Base-by-base conservation (phyloP, 2,888 invertebrate genomes). In the Margaritifera margaritifera region DNA sequence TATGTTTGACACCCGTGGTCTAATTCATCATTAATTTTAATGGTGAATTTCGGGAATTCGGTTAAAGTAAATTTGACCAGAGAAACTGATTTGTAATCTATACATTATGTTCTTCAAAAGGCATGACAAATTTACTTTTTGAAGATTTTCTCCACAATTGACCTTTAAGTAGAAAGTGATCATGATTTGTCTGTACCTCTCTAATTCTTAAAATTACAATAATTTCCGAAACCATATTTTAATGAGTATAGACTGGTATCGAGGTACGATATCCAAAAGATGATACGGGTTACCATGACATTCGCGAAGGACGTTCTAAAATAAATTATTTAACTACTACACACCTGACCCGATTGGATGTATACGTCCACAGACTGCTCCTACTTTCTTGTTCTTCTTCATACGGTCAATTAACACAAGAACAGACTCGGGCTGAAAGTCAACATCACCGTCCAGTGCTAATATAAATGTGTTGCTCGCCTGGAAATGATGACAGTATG, bases 331-430 rank as follows among this genome's bases (percentile, higher is more conserved):
- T 25, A 61, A 22, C 19, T 60, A 11, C 6, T 20, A 52, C 67
- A 59, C 66, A 82, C 83, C 84, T 59, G 76, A 94, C 57, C 98
- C 98, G 66, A 98, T 94, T 0, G 99, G 99, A 92, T 99, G 98
- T 90, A 99, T 99, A 85, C 98, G 94, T 64, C 98, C 98, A 90
- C 99, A 99, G 61, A 98, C 98, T 59, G 98, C 98, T 64, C 98
- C 98, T 66, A 99, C 92, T 89, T 97, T 96, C 82, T 94, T 94
- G 88, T 99, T 98, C 90, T 98, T 98, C 90, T 98, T 98, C 98
- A 99, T 99, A 89, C 98, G 93, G 93, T 99, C 98, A 52, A 99
- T 94, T 63, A 99, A 92, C 71, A 98, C 91, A 77, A 96, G 94
- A 0, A 99, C 98, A 66, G 98, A 97, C 76, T 94, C 94, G 0